Conservation (phyloP, 2,113 vertebrate species). For the Rhea pennata region DNA sequence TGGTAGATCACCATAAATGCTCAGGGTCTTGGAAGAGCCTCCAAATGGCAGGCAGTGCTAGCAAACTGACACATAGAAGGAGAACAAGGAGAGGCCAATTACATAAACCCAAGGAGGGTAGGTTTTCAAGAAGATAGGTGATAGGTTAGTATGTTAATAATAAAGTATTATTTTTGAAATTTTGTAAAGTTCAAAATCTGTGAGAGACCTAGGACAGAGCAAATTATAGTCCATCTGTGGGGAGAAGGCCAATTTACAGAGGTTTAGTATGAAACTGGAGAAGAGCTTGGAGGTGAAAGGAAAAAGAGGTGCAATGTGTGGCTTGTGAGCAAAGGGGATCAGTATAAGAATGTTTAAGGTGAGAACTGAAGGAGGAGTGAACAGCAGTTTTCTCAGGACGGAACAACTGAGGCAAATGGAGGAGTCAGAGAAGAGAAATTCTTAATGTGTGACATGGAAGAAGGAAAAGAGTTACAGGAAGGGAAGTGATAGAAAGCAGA, state of each 20-base stretch:
- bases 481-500: background rate
- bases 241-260: background rate
- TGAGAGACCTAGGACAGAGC: background rate
- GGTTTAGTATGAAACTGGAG: background rate
- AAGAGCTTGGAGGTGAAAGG: background rate
- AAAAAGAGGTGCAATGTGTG: background rate
- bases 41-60: background rate
- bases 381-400: background rate
- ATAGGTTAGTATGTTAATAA: background rate
- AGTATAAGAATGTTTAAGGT: background rate
- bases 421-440: constrained; percentile 19
- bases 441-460: background rate
- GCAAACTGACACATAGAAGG: background rate
- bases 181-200: background rate
- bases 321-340: background rate
- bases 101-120: background rate
- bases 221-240: background rate
- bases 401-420: background rate
- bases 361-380: constrained; percentile 48
- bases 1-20: background rate
- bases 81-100: background rate
- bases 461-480: background rate
- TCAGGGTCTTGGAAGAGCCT: background rate
- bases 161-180: background rate
- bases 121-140: background rate